Conservation (phyloP, 2,888 invertebrate species). For the Strigamia crassipes region DNA sequence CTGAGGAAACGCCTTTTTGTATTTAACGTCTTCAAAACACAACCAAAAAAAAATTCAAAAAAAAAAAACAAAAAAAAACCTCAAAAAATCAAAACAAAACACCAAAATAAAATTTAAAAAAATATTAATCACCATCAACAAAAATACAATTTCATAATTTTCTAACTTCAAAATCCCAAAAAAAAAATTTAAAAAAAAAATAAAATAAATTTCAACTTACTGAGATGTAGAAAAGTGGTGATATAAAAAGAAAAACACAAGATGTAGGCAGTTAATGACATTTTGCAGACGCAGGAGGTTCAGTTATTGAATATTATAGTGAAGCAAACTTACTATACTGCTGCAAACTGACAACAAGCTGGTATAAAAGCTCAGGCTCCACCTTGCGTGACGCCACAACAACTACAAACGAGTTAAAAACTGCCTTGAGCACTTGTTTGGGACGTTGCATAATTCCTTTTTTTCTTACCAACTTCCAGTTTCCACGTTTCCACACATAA, state of each 20-base stretch:
- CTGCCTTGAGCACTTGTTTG: background rate
- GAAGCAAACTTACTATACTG: background rate
- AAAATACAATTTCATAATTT: too few relatives aligned
- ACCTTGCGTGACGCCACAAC: conserved; percentile 7
- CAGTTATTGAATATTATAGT: background rate
- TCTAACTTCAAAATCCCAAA: background rate
- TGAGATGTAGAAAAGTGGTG: background rate
- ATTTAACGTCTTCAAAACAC: too few relatives aligned
- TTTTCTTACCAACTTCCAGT: too few relatives aligned
- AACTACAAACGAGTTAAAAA: conserved; percentile 4
- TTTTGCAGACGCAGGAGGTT: background rate
- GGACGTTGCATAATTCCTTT: conserved; percentile 2
- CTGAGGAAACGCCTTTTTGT: background rate
- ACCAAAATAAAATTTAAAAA: too few relatives aligned
- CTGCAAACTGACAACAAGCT: background rate
- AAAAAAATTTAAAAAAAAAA: background rate
- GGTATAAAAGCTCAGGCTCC: background rate
- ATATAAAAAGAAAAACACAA: background rate
- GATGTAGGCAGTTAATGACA: background rate
- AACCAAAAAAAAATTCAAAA: background rate
- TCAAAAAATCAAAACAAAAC: background rate
- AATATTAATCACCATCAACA: too few relatives aligned
- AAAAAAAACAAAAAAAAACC: background rate
- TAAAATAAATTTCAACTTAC: too few relatives aligned
- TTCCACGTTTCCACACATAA: conserved; percentile 7